A percentile compares a stretch with the other conserved stretches of the same genome.
Conservation (phyloP, 2,888 invertebrate genomes). For the Parochlus steinenii region DNA sequence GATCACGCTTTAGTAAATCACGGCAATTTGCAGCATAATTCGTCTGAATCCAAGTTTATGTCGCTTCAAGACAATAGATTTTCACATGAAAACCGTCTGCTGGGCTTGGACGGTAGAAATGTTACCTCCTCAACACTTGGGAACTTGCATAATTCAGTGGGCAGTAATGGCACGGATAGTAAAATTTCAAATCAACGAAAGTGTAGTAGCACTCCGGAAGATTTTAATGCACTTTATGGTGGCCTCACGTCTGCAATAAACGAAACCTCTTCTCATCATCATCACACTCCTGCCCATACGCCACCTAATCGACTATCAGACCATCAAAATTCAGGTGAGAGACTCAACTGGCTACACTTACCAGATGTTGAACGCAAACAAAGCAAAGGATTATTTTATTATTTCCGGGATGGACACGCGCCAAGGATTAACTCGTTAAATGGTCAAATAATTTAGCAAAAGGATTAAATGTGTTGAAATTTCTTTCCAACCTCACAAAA, state of each 20-base stretch:
- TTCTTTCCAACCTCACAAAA: too few relatives aligned
- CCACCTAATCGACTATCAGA: constrained; percentile 42
- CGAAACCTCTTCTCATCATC: constrained; percentile 36
- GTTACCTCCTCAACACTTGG: constrained; percentile 5
- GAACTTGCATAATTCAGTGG: constrained; percentile 12
- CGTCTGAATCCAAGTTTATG: constrained; percentile 32
- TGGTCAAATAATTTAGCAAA: too few relatives aligned
- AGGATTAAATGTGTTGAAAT: too few relatives aligned
- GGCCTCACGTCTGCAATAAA: constrained; percentile 33
- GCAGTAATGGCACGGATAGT: constrained; percentile 23
- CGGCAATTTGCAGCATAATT: constrained; percentile 31
- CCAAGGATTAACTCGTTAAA: background rate
- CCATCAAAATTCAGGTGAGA: constrained; percentile 43
- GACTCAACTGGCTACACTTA: constrained; percentile 15
- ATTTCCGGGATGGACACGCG: constrained; percentile 1
- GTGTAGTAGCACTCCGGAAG: constrained; percentile 76
- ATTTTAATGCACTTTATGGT: constrained; percentile 74
- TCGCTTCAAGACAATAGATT: constrained; percentile 32
- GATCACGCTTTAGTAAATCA: constrained; percentile 47
- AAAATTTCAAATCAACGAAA: constrained; percentile 37
- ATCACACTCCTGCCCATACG: constrained; percentile 50
- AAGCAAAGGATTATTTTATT: too few relatives aligned
- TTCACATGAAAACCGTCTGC: constrained; percentile 29
- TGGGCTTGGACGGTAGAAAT: constrained; percentile 20
- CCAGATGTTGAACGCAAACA: constrained; percentile 16